A percentile compares a stretch with the other conserved stretches of the same genome.
Evolutionary conservation across 2,888 invertebrate genomes (phyloP).

Genomic region (Euplexia lucipara): DNA sequence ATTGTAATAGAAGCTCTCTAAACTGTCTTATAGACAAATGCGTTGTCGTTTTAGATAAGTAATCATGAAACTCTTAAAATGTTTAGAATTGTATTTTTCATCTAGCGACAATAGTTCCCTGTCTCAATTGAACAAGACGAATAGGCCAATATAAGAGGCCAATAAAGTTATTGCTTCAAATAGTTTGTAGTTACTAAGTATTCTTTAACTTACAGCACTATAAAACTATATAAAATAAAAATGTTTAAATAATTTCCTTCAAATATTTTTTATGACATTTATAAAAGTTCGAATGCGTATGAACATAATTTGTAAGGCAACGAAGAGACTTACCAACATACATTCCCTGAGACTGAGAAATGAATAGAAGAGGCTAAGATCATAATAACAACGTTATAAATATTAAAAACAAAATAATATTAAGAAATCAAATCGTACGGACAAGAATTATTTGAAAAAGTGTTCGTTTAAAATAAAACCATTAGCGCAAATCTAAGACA

Average conservation of each 20-base stretch:
- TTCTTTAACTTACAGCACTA: constrained; percentile 72
- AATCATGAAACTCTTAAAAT: background rate
- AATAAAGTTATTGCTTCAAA: constrained; percentile 81
- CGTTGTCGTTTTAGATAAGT: background rate
- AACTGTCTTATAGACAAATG: background rate
- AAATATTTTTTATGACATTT: constrained; percentile 87
- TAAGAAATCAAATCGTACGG: constrained; percentile 64
- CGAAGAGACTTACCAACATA: constrained; percentile 90
- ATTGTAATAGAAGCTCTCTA: constrained; percentile 30
- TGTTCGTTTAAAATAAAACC: background rate
- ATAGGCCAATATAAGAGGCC: constrained; percentile 72
- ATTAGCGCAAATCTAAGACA: background rate
- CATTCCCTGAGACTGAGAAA: constrained; percentile 90
- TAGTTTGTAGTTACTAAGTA: constrained; percentile 82
- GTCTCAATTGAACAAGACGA: constrained; percentile 59
- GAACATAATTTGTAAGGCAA: constrained; percentile 88
- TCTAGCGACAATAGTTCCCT: background rate
- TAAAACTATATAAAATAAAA: constrained; percentile 67
- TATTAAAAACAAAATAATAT: constrained; percentile 75
- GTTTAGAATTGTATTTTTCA: background rate
- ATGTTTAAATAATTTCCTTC: constrained; percentile 80
- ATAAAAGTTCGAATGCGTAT: constrained; percentile 79
- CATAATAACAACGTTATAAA: constrained; percentile 74
- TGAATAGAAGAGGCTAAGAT: constrained; percentile 86
- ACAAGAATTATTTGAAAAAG: constrained; percentile 14